Base-by-base conservation (phyloP, 2,888 invertebrate species). In the Rosalia funebris region DNA sequence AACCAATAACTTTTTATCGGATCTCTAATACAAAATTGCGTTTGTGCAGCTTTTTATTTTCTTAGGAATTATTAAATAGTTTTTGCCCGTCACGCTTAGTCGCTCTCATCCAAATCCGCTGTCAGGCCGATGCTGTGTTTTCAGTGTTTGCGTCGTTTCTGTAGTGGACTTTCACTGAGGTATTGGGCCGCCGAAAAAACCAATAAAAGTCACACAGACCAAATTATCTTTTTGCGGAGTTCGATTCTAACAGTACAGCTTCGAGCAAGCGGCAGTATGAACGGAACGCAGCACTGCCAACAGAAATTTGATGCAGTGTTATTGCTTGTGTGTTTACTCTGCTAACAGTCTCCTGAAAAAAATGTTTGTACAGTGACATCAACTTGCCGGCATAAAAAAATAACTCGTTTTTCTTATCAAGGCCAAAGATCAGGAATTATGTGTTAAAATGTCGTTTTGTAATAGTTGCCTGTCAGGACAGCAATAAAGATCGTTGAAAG, bases 1-100 rank as follows among this genome's bases (percentile, higher is more conserved):
- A 53, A 42, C 32, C 53, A 53, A 53, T 53, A 53, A 53, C 42
- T 53, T 53, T 53, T 53, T 53, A 31, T 25, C 32, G n/a, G 14
- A 17, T 15, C 37, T 3, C 41, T 50, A 47, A 47, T 53, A 53
- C 17, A 41, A 42, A 42, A 53, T 53, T 53, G 53, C 53, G 53
- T 42, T 41, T 42, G 12, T 42, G 10, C 20, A 7, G 15, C 32
- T 53, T 53, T 53, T 53, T 53, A 53, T 53, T 53, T 53, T 41
- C 25, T 12, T 42, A 14, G 31, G 42, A 42, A 42, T 53, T 42
- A 42, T 53, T 42, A 39, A 14, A 39, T 12, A 50, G 37, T 53
- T 53, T 53, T 53, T 53, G 15, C 17, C 25, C 20, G 16, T 32
- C 32, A 32, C 12, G 53, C 42, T 53, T 12, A 11, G 32, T n/a